A percentile compares a stretch with the other conserved stretches of the same genome.
Conservation (phyloP, 2,797 vertebrate genomes). For the Odontamblyopus rebecca region DNA sequence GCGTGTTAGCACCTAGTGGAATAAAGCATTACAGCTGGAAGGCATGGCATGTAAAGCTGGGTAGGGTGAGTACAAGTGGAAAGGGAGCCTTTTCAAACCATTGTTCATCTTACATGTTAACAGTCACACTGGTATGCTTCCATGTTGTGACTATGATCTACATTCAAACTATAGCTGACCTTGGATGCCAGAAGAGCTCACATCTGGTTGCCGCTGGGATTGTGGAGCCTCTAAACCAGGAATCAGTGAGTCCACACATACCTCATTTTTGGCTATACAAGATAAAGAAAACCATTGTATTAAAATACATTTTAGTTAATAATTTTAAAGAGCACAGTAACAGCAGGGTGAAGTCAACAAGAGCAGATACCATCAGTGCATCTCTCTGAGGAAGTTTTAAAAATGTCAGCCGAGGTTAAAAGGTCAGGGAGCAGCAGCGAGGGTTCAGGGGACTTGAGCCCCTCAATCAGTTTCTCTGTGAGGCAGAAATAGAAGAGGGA, state of each 20-base stretch:
- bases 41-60: neutral
- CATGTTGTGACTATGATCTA: neutral
- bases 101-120: neutral
- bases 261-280: slow-evolving; percentile 74
- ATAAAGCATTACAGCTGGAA: neutral
- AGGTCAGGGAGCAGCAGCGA: slow-evolving; percentile 87
- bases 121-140: neutral
- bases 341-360: slow-evolving; percentile 27
- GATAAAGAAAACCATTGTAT: slow-evolving; percentile 5
- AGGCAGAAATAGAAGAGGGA: slow-evolving; percentile 44
- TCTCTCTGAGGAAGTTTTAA: slow-evolving; percentile 80
- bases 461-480: slow-evolving; percentile 92
- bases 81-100: neutral
- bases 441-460: slow-evolving; percentile 88
- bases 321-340: slow-evolving; percentile 13
- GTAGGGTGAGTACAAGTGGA: neutral
- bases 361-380: slow-evolving; percentile 79
- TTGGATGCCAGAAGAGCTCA: slow-evolving; percentile 82
- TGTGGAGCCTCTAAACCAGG: slow-evolving; percentile 88
- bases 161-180: slow-evolving; percentile 76
- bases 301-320: slow-evolving; percentile 17
- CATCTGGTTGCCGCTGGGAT: slow-evolving; percentile 83
- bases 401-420: slow-evolving; percentile 86
- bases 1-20: too few species aligned
- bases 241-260: slow-evolving; percentile 89